phyloP scores from a whole-genome alignment of 2,113 vertebrate genomes.

The Paraplagusia blochii region DNA sequence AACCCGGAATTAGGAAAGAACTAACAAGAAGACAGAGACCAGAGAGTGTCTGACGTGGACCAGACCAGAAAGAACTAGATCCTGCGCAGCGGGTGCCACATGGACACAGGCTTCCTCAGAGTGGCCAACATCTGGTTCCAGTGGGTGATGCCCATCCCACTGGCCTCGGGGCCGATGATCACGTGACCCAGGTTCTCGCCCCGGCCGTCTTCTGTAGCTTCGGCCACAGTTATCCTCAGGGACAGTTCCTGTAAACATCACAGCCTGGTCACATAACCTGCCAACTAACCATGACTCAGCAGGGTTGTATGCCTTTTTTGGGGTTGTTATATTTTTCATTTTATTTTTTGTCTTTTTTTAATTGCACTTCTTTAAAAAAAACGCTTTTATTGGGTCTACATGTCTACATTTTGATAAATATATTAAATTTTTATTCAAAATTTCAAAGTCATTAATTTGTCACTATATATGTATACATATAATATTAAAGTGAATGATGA shows the following conservation, averaged over 20 bases:
- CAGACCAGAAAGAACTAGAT: slow-evolving; percentile 70
- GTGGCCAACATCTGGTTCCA: slow-evolving; percentile 99
- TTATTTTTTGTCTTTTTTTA: too few relatives aligned
- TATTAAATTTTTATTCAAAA: neutral
- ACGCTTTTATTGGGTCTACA: neutral
- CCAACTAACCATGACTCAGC: slow-evolving; percentile 27
- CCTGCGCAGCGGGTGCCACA: slow-evolving; percentile 92
- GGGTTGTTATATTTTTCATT: too few relatives aligned
- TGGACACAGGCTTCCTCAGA: slow-evolving; percentile 91
- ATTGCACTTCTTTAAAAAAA: neutral
- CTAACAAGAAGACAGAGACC: slow-evolving; percentile 1
- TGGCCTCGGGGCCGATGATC: slow-evolving; percentile 89
- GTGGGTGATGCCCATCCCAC: slow-evolving; percentile 94
- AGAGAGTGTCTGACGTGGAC: neutral
- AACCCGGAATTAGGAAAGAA: neutral
- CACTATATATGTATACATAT: neutral
- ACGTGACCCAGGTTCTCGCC: slow-evolving; percentile 93
- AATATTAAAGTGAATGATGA: too few relatives aligned
- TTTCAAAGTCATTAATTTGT: slow-evolving; percentile 1
- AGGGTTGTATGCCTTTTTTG: too few relatives aligned
- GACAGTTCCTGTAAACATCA: slow-evolving; percentile 85
- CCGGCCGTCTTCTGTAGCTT: slow-evolving; percentile 85
- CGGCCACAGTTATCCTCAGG: slow-evolving; percentile 91
- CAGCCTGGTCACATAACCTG: slow-evolving; percentile 1
- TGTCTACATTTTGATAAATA: neutral